Percentiles rank a stretch among this genome's conserved stretches.
phyloP scores from a whole-genome alignment of 2,888 invertebrate species.

The Ctena decussata region DNA sequence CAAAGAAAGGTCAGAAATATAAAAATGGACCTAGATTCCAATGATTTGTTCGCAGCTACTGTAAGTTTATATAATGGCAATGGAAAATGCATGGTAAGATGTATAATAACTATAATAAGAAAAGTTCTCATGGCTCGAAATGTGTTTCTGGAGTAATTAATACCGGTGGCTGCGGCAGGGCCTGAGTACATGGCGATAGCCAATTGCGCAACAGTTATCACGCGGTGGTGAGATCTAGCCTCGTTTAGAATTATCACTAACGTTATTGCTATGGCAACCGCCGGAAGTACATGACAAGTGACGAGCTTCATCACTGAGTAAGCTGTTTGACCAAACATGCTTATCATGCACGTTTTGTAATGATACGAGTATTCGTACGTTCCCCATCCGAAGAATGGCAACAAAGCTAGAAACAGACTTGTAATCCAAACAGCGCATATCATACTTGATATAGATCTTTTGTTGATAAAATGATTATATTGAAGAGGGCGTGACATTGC shows the following conservation, averaged over 20 bases:
- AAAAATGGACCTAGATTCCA: constrained; percentile 26
- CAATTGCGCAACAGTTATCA: constrained; percentile 72
- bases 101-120: constrained; percentile 65
- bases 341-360: constrained; percentile 56
- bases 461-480: constrained; percentile 70
- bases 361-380: constrained; percentile 60
- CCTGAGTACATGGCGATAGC: constrained; percentile 68
- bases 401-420: constrained; percentile 59
- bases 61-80: constrained; percentile 58
- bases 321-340: constrained; percentile 1
- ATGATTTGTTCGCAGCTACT: constrained; percentile 14
- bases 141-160: constrained; percentile 67
- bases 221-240: constrained; percentile 71
- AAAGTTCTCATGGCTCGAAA: constrained; percentile 73
- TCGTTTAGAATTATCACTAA: constrained; percentile 67
- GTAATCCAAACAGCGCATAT: constrained; percentile 66
- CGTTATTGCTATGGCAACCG: constrained; percentile 56
- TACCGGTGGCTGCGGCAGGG: constrained; percentile 34
- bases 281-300: constrained; percentile 67
- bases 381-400: constrained; percentile 66
- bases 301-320: constrained; percentile 62
- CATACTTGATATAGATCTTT: constrained; percentile 45
- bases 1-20: constrained; percentile 65
- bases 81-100: constrained; percentile 68
- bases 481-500: constrained; percentile 75